phyloP scores from a whole-genome alignment of 2,888 invertebrate genomes.

The Antitype chi region DNA sequence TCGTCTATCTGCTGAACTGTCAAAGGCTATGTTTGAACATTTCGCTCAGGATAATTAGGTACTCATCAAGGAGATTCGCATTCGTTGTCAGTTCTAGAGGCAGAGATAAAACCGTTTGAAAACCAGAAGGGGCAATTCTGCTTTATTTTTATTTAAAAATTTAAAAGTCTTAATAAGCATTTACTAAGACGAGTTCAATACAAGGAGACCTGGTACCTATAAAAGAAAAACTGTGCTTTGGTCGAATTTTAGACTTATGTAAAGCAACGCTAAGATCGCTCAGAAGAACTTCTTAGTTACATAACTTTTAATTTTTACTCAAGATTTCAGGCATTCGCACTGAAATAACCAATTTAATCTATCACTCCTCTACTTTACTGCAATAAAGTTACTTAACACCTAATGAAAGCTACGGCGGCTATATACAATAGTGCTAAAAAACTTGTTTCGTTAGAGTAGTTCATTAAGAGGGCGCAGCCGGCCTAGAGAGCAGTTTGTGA shows the following conservation, averaged over 20 bases:
- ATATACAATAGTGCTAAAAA: slow-evolving; percentile 79
- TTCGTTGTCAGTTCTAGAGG: background rate
- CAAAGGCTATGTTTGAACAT: background rate
- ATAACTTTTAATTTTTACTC: background rate
- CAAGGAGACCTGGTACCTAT: background rate
- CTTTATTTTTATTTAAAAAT: background rate
- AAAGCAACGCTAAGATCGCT: background rate
- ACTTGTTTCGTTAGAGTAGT: slow-evolving; percentile 85
- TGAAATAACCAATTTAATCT: slow-evolving; percentile 29
- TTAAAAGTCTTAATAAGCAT: background rate
- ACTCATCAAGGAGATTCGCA: background rate
- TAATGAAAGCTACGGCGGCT: slow-evolving; percentile 52
- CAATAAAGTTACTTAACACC: slow-evolving; percentile 49
- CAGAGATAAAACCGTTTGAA: background rate
- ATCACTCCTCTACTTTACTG: slow-evolving; percentile 18
- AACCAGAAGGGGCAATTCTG: background rate
- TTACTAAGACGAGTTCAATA: background rate
- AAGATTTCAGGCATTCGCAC: background rate
- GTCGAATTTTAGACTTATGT: background rate
- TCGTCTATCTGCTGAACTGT: no score
- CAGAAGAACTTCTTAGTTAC: background rate
- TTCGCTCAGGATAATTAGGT: background rate
- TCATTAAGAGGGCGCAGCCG: slow-evolving; percentile 83
- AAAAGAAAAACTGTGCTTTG: background rate
- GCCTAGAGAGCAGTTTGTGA: slow-evolving; percentile 81